Evolutionary conservation across 2,797 vertebrate genomes (phyloP).

Genomic region (Gorsachius magnificus): DNA sequence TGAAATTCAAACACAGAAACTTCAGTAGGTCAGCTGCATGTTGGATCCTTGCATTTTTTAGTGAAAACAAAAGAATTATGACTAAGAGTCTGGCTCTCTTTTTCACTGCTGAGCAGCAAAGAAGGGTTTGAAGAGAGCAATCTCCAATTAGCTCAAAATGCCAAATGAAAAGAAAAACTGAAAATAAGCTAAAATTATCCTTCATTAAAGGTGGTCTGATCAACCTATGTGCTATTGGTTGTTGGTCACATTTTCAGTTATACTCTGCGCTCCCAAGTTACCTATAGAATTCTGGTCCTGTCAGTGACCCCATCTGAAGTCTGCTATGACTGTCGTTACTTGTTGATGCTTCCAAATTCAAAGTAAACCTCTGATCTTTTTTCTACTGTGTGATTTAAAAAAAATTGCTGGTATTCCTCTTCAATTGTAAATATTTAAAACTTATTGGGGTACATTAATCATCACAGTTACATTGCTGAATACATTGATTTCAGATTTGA

Average conservation of each 20-base stretch:
- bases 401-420: background rate
- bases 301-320: background rate
- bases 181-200: background rate
- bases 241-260: background rate
- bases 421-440: background rate
- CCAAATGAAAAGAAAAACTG: background rate
- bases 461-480: background rate
- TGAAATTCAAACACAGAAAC: background rate
- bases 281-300: background rate
- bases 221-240: background rate
- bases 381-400: background rate
- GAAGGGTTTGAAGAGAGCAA: background rate
- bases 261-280: background rate
- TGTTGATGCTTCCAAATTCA: background rate
- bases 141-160: background rate
- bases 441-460: background rate
- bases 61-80: background rate
- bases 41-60: background rate
- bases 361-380: background rate
- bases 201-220: background rate
- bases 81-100: background rate
- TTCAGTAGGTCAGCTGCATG: background rate
- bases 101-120: background rate
- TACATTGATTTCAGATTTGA: background rate
- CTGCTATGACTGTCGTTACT: background rate